Conservation (phyloP, 2,113 vertebrate species). For the Mastomys natalensis region DNA sequence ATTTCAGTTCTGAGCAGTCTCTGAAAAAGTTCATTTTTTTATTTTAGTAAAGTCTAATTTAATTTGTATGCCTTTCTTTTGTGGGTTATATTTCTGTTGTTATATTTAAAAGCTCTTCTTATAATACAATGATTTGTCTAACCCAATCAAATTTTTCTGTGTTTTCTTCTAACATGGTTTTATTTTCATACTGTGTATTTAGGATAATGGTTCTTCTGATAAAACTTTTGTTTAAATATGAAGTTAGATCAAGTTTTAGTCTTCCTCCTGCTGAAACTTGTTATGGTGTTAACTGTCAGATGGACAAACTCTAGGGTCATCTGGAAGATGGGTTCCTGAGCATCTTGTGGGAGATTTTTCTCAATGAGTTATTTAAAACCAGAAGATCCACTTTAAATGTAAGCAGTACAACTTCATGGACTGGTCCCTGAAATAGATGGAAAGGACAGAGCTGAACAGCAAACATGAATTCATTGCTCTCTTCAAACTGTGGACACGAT, state of each 20-base stretch:
- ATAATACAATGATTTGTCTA: not conserved
- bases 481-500: not conserved
- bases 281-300: not conserved
- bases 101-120: not conserved
- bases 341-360: not conserved
- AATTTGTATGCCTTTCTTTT: not conserved
- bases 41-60: slow-evolving; percentile 33
- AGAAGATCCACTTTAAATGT: not conserved
- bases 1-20: slow-evolving; percentile 18
- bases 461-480: not conserved
- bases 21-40: slow-evolving; percentile 8
- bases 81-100: not conserved
- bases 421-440: not conserved
- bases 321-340: not conserved
- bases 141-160: not conserved
- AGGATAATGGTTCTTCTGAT: not conserved
- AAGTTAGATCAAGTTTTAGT: not conserved
- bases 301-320: not conserved
- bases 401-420: not conserved
- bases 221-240: slow-evolving; percentile 6
- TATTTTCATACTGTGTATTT: slow-evolving; percentile 14
- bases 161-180: not conserved
- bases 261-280: not conserved
- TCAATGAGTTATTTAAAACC: not conserved
- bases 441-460: not conserved